Conservation (phyloP, 1,140 invertebrate genomes). For the Oreohelix idahoensis region DNA sequence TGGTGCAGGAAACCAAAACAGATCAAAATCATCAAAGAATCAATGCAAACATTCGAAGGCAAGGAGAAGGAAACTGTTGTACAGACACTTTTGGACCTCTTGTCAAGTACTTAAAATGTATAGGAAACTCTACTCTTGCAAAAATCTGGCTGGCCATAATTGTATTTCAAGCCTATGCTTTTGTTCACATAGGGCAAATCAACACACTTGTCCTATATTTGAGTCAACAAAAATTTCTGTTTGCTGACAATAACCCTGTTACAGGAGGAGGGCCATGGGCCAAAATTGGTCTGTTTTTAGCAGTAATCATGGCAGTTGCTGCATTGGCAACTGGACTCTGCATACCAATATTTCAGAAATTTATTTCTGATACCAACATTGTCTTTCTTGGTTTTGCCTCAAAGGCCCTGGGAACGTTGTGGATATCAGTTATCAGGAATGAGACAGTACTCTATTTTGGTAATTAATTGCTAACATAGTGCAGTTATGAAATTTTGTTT, state of each 20-base stretch:
- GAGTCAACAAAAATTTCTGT: conserved; percentile 58
- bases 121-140: conserved; percentile 57
- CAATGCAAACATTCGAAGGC: conserved; percentile 23
- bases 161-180: conserved; percentile 66
- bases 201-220: conserved; percentile 66
- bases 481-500: not conserved
- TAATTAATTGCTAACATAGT: conserved; percentile 40
- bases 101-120: conserved; percentile 62
- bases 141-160: conserved; percentile 67
- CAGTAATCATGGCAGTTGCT: conserved; percentile 65
- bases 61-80: conserved; percentile 59
- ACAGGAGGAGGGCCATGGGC: conserved; percentile 55
- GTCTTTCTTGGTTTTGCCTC: conserved; percentile 65
- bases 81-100: conserved; percentile 65
- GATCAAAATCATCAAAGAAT: conserved; percentile 41
- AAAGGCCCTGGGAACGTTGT: conserved; percentile 67
- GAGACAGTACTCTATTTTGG: conserved; percentile 65
- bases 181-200: conserved; percentile 67
- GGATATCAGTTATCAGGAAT: conserved; percentile 67
- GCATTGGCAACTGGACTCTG: conserved; percentile 59
- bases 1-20: conserved; percentile 58
- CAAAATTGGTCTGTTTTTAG: conserved; percentile 65
- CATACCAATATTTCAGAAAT: conserved; percentile 59
- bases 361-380: conserved; percentile 61
- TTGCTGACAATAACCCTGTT: conserved; percentile 40